These are phyloP conservation scores for Callionymus lyra DNA, from an alignment of 2,113 vertebrate species.

Conservation along the genomic window DNA sequence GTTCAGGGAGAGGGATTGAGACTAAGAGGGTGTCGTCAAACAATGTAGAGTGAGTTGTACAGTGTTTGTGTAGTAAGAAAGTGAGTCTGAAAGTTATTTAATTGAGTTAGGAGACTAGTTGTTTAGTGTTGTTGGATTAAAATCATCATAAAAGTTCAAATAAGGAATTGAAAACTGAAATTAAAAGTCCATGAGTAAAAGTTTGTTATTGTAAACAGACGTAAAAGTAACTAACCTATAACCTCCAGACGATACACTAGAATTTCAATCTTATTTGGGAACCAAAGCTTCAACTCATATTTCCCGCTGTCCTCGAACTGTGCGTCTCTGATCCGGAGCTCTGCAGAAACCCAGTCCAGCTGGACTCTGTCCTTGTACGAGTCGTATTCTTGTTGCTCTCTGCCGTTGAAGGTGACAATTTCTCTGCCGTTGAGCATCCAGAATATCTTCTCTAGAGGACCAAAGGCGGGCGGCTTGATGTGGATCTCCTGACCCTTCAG, in stretches of 20 bases:
- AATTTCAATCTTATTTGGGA: rapidly evolving
- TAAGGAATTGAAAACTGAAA: no score
- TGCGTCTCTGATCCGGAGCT: slow-evolving; percentile 23
- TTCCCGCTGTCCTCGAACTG: slow-evolving; percentile 35
- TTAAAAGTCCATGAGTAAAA: no score
- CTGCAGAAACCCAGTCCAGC: slow-evolving; percentile 24
- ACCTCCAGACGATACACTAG: slow-evolving; percentile 16
- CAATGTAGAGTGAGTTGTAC: no score
- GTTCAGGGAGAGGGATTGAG: no score
- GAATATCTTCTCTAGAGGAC: slow-evolving; percentile 16
- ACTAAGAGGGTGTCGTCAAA: no score
- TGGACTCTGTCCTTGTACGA: slow-evolving; percentile 10
- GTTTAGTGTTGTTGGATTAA: no score
- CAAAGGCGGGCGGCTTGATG: not conserved
- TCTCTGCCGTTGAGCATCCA: slow-evolving; percentile 46
- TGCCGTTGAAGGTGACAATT: slow-evolving; percentile 35
- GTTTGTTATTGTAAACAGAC: no score
- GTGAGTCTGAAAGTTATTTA: no score
- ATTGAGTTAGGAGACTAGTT: no score
- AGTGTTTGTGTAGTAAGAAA: no score
- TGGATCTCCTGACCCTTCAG: slow-evolving; percentile 5
- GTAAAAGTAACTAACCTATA: slow-evolving; percentile 39
- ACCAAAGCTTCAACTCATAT: slow-evolving; percentile 30
- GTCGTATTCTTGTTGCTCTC: rapidly evolving
- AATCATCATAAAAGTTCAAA: no score